phyloP scores from a whole-genome alignment of 2,888 invertebrate genomes.

The Orthonychiurus folsomi region DNA sequence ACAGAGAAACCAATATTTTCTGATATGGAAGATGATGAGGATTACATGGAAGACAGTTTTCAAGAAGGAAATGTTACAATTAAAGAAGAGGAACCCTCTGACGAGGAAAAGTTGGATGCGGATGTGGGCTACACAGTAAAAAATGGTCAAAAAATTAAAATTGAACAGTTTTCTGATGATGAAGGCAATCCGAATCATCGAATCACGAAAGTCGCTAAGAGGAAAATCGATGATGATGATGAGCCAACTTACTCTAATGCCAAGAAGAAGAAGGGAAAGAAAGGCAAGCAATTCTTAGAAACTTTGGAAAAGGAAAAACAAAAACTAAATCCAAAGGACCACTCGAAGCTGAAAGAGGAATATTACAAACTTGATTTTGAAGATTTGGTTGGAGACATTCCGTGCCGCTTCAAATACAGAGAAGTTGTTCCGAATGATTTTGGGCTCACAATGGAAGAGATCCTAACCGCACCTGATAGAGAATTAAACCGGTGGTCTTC shows the following conservation, averaged over 20 bases:
- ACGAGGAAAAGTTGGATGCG: conserved; percentile 4
- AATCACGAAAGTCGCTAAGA: conserved; percentile 32
- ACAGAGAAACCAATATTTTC: conserved; percentile 77
- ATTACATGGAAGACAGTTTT: conserved; percentile 14
- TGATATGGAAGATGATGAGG: conserved; percentile 51
- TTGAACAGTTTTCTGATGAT: conserved; percentile 42
- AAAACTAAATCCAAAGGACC: conserved; percentile 57
- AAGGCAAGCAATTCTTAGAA: conserved; percentile 71
- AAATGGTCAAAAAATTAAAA: conserved; percentile 30
- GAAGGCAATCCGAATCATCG: too few species aligned
- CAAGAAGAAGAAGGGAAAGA: conserved; percentile 44
- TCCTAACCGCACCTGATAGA: conserved; percentile 79
- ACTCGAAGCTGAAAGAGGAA: conserved; percentile 83
- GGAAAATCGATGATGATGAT: conserved; percentile 25
- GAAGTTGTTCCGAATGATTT: conserved; percentile 81
- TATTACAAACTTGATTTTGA: conserved; percentile 93
- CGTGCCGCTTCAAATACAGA: conserved; percentile 86
- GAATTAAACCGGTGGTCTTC: conserved; percentile 95
- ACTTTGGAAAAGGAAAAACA: conserved; percentile 61
- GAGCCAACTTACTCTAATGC: conserved; percentile 35
- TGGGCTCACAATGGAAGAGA: conserved; percentile 86
- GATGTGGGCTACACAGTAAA: conserved; percentile 40
- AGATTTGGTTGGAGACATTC: conserved; percentile 83
- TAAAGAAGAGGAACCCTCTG: conserved; percentile 18
- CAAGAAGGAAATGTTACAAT: background rate